phyloP scores from a whole-genome alignment of 2,888 invertebrate genomes.

The Perithous albicinctus region DNA sequence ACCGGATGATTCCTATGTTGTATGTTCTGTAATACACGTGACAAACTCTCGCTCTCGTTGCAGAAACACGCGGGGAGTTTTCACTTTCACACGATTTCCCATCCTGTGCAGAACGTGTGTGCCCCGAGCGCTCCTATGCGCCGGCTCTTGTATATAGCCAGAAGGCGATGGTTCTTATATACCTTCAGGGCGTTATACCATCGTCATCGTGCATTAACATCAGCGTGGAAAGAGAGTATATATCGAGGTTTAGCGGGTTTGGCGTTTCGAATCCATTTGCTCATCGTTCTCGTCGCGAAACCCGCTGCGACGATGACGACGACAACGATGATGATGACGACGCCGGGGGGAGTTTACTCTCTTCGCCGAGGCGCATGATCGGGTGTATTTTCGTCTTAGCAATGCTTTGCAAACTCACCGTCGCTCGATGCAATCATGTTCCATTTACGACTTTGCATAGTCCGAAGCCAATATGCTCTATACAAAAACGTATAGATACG shows the following conservation, averaged over 20 bases:
- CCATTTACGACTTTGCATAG: slow-evolving; percentile 60
- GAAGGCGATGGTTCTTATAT: slow-evolving; percentile 9
- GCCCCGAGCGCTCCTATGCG: slow-evolving; percentile 18
- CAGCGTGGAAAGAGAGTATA: slow-evolving; percentile 22
- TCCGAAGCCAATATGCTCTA: slow-evolving; percentile 22
- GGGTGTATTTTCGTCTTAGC: slow-evolving; percentile 60
- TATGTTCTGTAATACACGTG: slow-evolving; percentile 53
- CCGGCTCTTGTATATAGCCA: background rate
- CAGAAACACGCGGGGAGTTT: slow-evolving; percentile 58
- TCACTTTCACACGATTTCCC: slow-evolving; percentile 69
- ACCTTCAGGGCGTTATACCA: slow-evolving; percentile 40
- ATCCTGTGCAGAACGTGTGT: slow-evolving; percentile 52
- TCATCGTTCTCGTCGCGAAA: too few relatives aligned
- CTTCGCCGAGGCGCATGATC: slow-evolving; percentile 59
- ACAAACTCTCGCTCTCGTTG: slow-evolving; percentile 64
- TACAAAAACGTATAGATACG: background rate
- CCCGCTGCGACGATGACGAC: slow-evolving; percentile 30
- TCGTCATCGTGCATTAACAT: slow-evolving; percentile 57
- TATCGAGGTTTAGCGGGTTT: slow-evolving; percentile 39
- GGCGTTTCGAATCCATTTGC: slow-evolving; percentile 53
- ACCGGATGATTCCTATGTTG: slow-evolving; percentile 35
- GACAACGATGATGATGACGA: slow-evolving; percentile 41
- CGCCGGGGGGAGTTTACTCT: slow-evolving; percentile 39
- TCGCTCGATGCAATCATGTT: slow-evolving; percentile 58
- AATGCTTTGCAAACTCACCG: slow-evolving; percentile 47